phyloP scores from a whole-genome alignment of 2,113 vertebrate species.

The Galbula dea region DNA sequence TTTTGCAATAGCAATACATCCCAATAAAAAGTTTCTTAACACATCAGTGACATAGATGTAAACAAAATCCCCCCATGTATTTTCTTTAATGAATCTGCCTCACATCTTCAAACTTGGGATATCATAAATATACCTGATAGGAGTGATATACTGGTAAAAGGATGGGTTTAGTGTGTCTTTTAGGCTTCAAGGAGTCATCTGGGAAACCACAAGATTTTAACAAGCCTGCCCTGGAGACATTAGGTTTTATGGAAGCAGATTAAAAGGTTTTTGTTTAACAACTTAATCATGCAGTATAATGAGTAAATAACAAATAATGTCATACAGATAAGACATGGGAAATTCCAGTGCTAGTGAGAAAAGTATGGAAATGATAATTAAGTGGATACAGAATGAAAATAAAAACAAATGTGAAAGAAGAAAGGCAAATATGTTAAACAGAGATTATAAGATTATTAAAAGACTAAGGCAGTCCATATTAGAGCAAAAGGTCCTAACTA shows the following conservation, averaged over 20 bases:
- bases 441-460: neutral
- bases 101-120: neutral
- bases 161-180: neutral
- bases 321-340: constrained; percentile 47
- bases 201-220: constrained; percentile 19
- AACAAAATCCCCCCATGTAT: neutral
- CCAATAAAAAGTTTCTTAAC: neutral
- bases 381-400: constrained; percentile 4
- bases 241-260: constrained; percentile 30
- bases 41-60: neutral
- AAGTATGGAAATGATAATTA: constrained; percentile 6
- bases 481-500: neutral
- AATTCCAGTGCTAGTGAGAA: constrained; percentile 14
- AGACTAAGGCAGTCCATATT: neutral
- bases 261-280: constrained; percentile 7
- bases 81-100: neutral
- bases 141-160: neutral
- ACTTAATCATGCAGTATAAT: constrained; percentile 17
- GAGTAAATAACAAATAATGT: neutral
- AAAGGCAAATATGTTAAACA: neutral
- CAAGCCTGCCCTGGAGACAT: neutral
- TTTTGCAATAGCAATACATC: neutral
- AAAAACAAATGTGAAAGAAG: constrained; percentile 10
- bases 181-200: neutral
- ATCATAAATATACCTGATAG: neutral